These are phyloP conservation scores for Gymnothorax javanicus DNA, from an alignment of 2,797 vertebrate genomes.

Conservation along the genomic window DNA sequence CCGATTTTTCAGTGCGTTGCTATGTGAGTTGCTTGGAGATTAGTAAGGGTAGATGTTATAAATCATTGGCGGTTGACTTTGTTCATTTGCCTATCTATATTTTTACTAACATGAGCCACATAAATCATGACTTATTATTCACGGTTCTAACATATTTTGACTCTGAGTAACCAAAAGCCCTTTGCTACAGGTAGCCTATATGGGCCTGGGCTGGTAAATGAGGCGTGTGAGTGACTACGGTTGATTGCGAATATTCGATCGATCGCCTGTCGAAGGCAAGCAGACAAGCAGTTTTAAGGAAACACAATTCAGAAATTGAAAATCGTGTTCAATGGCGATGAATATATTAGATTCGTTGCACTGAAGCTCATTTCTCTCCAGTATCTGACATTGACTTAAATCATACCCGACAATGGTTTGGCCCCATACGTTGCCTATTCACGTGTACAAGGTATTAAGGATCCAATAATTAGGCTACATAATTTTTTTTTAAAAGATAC, in stretches of 20 bases:
- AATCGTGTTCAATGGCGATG: not conserved
- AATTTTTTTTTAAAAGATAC: not conserved
- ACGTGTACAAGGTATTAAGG: too few relatives aligned
- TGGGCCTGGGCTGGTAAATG: not conserved
- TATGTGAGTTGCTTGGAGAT: not conserved
- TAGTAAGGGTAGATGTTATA: not conserved
- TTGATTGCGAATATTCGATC: not conserved
- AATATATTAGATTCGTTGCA: not conserved
- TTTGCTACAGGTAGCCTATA: not conserved
- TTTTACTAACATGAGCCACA: not conserved
- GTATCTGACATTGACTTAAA: not conserved
- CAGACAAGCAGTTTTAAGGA: not conserved
- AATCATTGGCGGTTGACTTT: not conserved
- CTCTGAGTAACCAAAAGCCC: not conserved
- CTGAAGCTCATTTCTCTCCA: not conserved
- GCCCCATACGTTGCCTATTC: too few relatives aligned
- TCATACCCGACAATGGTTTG: not conserved
- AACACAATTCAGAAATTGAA: not conserved
- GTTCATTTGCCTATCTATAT: not conserved
- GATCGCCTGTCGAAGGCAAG: not conserved
- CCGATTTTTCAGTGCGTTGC: not conserved
- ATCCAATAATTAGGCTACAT: not conserved
- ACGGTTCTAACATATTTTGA: not conserved
- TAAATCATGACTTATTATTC: not conserved
- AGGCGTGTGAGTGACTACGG: conserved; percentile 5